A percentile compares a stretch with the other conserved stretches of the same genome.
phyloP scores from a whole-genome alignment of 1,140 invertebrate species.

The fruit fly (Drosophila melanogaster) region Release_6_plus_ISO1_MT NT_037436.4:22846501-22847000 shows the following conservation, averaged over 20 bases:
- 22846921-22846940: conserved; percentile 53
- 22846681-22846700: conserved; percentile 3
- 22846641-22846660: background rate
- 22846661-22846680: conserved; percentile 6
- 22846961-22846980: conserved; percentile 24
- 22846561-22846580: conserved; percentile 32
- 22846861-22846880: conserved; percentile 44
- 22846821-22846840: conserved; percentile 41
- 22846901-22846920: conserved; percentile 34
- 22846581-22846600: conserved; percentile 13
- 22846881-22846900: conserved; percentile 11
- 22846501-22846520: conserved; percentile 49
- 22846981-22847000: background rate
- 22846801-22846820: background rate
- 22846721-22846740: conserved; percentile 22
- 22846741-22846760: conserved; percentile 7
- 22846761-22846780: conserved; percentile 6
- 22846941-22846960: conserved; percentile 27
- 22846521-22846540: conserved; percentile 9
- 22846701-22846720: conserved; percentile 51
- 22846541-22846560: conserved; percentile 14
- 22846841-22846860: conserved; percentile 56
- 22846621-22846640: conserved; percentile 24
- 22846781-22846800: background rate
- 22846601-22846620: conserved; percentile 41